These are phyloP conservation scores for Rhea americana DNA, from an alignment of 2,113 vertebrate genomes.

Conservation along the genomic window DNA sequence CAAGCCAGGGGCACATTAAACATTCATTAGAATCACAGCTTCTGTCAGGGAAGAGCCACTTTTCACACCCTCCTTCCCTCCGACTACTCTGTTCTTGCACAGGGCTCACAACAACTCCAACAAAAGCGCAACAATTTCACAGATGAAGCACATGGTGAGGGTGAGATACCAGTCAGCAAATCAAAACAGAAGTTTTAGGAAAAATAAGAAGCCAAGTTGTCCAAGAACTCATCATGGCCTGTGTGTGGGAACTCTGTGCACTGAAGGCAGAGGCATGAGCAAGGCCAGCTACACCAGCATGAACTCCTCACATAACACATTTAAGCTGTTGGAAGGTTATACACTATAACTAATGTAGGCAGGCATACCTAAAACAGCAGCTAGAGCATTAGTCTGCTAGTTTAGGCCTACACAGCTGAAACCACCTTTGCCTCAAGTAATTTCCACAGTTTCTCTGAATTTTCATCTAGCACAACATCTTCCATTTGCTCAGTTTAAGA, in stretches of 20 bases:
- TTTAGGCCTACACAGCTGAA: not conserved
- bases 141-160: not conserved
- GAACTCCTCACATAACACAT: not conserved
- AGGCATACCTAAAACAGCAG: no score
- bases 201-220: not conserved
- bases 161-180: not conserved
- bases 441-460: not conserved
- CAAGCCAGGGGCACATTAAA: not conserved
- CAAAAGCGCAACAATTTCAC: not conserved
- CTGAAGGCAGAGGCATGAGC: not conserved
- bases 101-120: not conserved
- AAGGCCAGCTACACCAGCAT: not conserved
- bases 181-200: not conserved
- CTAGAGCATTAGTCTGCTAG: not conserved
- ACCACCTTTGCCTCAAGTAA: not conserved
- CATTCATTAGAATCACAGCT: not conserved
- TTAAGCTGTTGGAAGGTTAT: not conserved
- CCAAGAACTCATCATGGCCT: not conserved
- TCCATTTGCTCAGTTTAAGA: not conserved
- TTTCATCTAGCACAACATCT: not conserved
- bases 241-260: not conserved
- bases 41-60: not conserved
- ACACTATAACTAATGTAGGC: not conserved
- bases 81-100: not conserved
- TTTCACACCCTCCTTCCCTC: not conserved